These are phyloP conservation scores for Pollicipes pollicipes DNA, from an alignment of 1,140 invertebrate species.

Conservation along the genomic window DNA sequence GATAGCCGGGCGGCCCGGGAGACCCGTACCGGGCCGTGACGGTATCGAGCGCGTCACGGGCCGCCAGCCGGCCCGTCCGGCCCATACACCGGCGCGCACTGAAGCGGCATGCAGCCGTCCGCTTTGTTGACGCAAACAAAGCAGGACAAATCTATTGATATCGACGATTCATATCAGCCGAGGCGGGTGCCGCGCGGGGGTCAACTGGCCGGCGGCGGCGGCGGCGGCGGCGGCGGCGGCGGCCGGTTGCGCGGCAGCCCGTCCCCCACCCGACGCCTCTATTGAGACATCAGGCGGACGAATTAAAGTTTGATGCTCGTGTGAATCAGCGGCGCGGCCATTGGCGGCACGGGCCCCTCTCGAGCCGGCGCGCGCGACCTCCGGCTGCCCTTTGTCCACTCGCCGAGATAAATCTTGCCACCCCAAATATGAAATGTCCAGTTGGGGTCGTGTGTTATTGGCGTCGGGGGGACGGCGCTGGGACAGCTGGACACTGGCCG, in stretches of 20 bases:
- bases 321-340: neutral
- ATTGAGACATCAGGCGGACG: neutral
- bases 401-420: neutral
- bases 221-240: no score
- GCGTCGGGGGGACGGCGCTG: neutral
- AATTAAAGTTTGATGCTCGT: neutral
- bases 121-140: neutral
- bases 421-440: constrained; percentile 1
- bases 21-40: neutral
- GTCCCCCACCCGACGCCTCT: no score
- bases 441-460: neutral
- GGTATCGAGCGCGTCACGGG: neutral
- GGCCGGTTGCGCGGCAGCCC: neutral
- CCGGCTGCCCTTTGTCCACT: neutral
- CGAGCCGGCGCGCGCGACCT: neutral
- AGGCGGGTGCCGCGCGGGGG: no score
- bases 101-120: neutral
- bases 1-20: neutral
- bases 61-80: neutral
- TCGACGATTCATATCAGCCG: neutral
- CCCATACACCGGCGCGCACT: neutral
- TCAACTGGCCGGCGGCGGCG: no score
- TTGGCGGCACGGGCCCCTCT: neutral
- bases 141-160: neutral
- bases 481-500: neutral